Evolutionary conservation across 2,888 invertebrate genomes (phyloP).

Genomic region (Tipula vernalis): DNA sequence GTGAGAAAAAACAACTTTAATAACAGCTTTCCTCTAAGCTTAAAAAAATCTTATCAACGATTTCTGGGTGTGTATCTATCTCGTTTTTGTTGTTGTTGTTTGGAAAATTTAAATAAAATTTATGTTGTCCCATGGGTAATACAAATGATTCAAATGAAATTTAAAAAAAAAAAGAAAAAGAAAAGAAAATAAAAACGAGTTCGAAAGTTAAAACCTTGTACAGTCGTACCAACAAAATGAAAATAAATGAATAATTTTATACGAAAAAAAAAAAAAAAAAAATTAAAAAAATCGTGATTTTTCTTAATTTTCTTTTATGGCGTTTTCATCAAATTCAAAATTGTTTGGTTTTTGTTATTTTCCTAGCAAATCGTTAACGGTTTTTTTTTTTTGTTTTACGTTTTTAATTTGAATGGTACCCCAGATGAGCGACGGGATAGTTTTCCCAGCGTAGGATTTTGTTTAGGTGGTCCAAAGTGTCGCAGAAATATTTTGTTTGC

Average conservation of each 20-base stretch:
- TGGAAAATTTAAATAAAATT: background rate
- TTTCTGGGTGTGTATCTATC: background rate
- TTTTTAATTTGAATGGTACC: background rate
- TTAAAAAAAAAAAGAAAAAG: background rate
- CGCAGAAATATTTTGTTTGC: too few species aligned
- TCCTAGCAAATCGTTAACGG: background rate
- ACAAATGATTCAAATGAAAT: background rate
- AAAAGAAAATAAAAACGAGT: background rate
- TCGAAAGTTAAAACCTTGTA: background rate
- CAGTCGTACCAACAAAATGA: background rate
- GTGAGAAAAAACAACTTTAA: background rate
- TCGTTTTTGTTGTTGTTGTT: background rate
- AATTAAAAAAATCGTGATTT: background rate
- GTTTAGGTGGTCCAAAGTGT: too few species aligned
- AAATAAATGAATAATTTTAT: background rate
- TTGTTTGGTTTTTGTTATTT: background rate
- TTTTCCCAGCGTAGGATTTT: too few species aligned
- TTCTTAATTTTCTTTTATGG: background rate
- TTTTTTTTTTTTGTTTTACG: background rate
- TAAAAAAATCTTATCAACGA: background rate
- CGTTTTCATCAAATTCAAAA: background rate
- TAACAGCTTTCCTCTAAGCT: background rate
- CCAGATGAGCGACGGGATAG: too few species aligned
- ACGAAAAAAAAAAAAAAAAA: background rate
- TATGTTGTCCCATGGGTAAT: background rate